Conservation (phyloP, 2,888 invertebrate species). For the Rotaria socialis region DNA sequence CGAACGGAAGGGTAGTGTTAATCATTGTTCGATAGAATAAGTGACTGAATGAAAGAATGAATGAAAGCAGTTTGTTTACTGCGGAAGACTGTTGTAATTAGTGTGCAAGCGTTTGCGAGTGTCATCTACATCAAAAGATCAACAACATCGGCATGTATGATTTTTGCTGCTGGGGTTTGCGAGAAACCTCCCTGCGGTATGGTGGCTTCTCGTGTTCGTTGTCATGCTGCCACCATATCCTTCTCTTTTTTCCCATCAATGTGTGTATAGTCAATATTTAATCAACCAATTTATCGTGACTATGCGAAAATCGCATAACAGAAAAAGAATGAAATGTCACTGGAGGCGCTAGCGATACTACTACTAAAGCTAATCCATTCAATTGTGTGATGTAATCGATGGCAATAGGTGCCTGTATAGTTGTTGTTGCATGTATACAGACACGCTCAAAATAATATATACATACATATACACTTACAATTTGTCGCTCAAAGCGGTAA, state of each 20-base stretch:
- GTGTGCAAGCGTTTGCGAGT: background rate
- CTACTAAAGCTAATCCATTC: constrained; percentile 13
- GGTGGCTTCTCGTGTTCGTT: background rate
- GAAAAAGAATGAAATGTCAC: background rate
- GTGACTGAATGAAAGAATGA: background rate
- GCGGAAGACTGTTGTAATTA: constrained; percentile 5
- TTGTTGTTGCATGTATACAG: background rate
- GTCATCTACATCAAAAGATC: constrained; percentile 21
- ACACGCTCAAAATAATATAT: background rate
- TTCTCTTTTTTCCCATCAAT: constrained; percentile 6
- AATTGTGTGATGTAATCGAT: background rate
- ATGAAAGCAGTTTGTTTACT: constrained; percentile 3
- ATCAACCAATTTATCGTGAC: constrained; percentile 29
- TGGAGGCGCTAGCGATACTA: background rate
- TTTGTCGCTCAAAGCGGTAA: constrained; percentile 13
- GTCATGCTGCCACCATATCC: constrained; percentile 1
- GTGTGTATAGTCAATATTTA: constrained; percentile 18
- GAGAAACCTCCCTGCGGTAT: background rate
- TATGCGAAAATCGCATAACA: background rate
- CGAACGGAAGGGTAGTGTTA: background rate
- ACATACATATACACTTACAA: background rate
- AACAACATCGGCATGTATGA: constrained; percentile 17
- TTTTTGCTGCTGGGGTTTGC: background rate
- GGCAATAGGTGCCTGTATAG: background rate
- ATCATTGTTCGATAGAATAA: constrained; percentile 7